phyloP scores from a whole-genome alignment of 2,113 vertebrate species.

The Lanius ludovicianus region DNA sequence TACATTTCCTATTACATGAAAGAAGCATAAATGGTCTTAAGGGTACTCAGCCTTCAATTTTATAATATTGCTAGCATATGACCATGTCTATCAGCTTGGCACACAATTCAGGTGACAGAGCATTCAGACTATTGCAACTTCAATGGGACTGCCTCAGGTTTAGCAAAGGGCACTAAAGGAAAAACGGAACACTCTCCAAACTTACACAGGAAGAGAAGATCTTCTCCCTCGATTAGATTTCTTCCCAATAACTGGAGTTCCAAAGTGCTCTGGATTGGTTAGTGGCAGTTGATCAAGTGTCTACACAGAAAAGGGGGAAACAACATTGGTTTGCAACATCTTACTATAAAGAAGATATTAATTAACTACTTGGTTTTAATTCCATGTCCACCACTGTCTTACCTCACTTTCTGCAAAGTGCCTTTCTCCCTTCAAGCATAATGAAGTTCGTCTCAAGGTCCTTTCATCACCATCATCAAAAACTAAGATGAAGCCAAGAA shows the following conservation, averaged over 20 bases:
- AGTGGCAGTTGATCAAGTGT: conserved; percentile 95
- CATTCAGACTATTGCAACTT: not conserved
- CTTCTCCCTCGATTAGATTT: conserved; percentile 93
- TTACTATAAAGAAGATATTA: not conserved
- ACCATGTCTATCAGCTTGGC: not conserved
- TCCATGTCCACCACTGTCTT: not conserved
- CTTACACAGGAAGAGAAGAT: conserved; percentile 92
- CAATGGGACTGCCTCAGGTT: not conserved
- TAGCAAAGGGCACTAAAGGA: not conserved
- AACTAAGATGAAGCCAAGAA: conserved; percentile 74
- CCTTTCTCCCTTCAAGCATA: conserved; percentile 96
- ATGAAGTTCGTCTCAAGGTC: conserved; percentile 91
- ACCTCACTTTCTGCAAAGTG: conserved; percentile 99
- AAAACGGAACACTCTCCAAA: not conserved
- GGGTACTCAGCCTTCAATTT: not conserved
- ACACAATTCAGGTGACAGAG: not conserved
- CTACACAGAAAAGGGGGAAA: conserved; percentile 58
- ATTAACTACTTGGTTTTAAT: not conserved
- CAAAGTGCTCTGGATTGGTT: conserved; percentile 97
- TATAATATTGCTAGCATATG: not conserved
- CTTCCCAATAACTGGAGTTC: conserved; percentile 97
- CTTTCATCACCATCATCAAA: conserved; percentile 98
- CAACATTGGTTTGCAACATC: not conserved
- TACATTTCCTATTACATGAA: not conserved
- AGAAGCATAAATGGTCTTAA: not conserved